These are phyloP conservation scores for Nematolebias whitei DNA, from an alignment of 2,113 vertebrate species.

Conservation along the genomic window DNA sequence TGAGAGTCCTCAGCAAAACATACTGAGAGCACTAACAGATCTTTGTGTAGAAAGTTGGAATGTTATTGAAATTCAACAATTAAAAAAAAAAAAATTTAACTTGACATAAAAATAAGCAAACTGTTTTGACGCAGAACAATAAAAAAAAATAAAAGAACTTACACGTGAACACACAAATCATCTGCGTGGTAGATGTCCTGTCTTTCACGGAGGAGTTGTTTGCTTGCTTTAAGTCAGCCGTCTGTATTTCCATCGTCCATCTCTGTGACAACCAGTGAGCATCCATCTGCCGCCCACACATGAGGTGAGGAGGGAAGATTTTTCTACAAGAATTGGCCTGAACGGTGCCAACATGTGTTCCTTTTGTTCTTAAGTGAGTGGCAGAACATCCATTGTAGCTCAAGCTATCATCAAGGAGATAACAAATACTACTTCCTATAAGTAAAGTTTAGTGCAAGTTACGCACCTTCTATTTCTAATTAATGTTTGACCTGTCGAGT, in stretches of 20 bases:
- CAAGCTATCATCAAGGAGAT: neutral
- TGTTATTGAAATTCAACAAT: no score
- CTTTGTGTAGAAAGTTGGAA: no score
- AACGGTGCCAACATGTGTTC: conserved; percentile 25
- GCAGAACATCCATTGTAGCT: neutral
- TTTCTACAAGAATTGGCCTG: conserved; percentile 37
- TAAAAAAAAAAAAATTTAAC: no score
- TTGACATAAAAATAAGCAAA: neutral
- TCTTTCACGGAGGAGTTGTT: conserved; percentile 36
- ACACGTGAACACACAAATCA: neutral
- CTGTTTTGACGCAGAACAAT: neutral
- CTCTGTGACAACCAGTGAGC: conserved; percentile 53
- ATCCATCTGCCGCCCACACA: conserved; percentile 66
- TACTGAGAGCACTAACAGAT: no score
- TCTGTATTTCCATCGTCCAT: conserved; percentile 54
- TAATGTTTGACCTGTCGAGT: conserved; percentile 53
- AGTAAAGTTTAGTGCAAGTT: conserved; percentile 44
- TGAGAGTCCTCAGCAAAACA: no score
- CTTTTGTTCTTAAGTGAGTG: conserved; percentile 24
- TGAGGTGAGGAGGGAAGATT: conserved; percentile 46
- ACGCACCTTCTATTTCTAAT: conserved; percentile 26
- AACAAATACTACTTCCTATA: conserved; percentile 15
- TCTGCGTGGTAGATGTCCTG: neutral
- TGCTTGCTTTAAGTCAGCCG: conserved; percentile 50
- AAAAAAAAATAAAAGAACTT: neutral